Percentiles rank a stretch among this genome's conserved stretches.
phyloP scores from a whole-genome alignment of 2,888 invertebrate genomes.

The Chorisops tibialis region DNA sequence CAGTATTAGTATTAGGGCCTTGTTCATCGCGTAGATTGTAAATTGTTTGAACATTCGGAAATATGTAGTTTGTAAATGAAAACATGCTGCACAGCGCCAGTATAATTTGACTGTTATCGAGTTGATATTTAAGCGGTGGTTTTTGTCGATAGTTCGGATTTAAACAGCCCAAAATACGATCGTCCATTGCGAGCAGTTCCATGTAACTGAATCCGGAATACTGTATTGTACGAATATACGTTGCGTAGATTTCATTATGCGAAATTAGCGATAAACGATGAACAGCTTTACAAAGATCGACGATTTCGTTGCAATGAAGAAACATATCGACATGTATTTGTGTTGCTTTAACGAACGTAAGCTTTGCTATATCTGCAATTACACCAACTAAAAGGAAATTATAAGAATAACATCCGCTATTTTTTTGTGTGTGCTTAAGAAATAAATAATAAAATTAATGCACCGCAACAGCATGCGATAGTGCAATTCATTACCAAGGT shows the following conservation, averaged over 20 bases:
- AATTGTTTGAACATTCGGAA: conserved; percentile 11
- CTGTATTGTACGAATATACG: background rate
- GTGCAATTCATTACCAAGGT: conserved; percentile 38
- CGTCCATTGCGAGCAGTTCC: background rate
- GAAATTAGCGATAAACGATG: conserved; percentile 28
- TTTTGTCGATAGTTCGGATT: conserved; percentile 41
- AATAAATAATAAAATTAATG: background rate
- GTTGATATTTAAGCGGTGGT: conserved; percentile 38
- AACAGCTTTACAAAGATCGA: conserved; percentile 38
- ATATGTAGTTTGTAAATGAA: conserved; percentile 37
- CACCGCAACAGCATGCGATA: background rate
- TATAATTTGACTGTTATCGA: conserved; percentile 42
- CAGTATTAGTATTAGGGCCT: no score
- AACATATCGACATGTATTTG: conserved; percentile 34
- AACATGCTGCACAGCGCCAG: conserved; percentile 37
- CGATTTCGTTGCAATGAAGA: conserved; percentile 40
- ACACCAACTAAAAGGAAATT: conserved; percentile 37
- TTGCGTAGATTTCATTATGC: background rate
- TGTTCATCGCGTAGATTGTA: background rate
- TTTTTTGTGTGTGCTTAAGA: background rate
- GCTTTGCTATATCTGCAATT: conserved; percentile 34
- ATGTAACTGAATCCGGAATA: background rate
- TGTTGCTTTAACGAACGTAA: conserved; percentile 37
- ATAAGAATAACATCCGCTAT: background rate
- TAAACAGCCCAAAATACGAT: conserved; percentile 40